Evolutionary conservation across 1,140 invertebrate species (phyloP), one percentile per base, ranked within the genome.

Genomic region (Temnothorax longispinosus): DNA sequence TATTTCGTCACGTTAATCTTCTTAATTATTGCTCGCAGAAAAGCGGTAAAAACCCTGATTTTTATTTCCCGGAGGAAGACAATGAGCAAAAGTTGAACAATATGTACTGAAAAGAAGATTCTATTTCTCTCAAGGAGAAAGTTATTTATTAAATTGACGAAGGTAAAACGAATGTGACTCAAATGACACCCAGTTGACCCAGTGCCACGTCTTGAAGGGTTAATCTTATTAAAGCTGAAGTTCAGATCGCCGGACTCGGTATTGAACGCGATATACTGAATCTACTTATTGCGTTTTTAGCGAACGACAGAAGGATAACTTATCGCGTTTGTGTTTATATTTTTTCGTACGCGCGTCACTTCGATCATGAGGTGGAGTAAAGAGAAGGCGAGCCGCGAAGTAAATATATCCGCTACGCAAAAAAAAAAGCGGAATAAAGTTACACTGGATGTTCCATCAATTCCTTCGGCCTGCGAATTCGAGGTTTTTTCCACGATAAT

Each of bases 161-260:
- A 44, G 21, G 3, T n/a, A 32, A 52, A 72, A 71, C 13, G 21
- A 47, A 18, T 1, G 6, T 47, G 8, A 65, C 7, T 32, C 10
- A 50, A 52, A 72, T 15, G 21, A 47, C 41, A 13, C 13, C 27
- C 11, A 47, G 50, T 50, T 41, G 38, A 27, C 52, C 27, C 7
- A 1, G 2, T 35, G 10, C 18, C 54, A 21, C 32, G 3, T 56
- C 72, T 75, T 21, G 18, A 75, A 56, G 52, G 50, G 32, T 77
- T 77, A 47, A 77, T 41, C 13, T 80, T 67, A 80, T 69, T n/a
- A 21, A 80, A 7, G 38, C 44, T 58, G n/a, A 54, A 80, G 62
- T 65, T 52, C 3, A 35, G n/a, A 77, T 47, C 21, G 56, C 15
- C 41, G 10, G 18, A 10, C 3, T 32, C 56, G 18, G 62, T 41